phyloP scores from a whole-genome alignment of 2,888 invertebrate genomes.

The Andrena hattorfiana region DNA sequence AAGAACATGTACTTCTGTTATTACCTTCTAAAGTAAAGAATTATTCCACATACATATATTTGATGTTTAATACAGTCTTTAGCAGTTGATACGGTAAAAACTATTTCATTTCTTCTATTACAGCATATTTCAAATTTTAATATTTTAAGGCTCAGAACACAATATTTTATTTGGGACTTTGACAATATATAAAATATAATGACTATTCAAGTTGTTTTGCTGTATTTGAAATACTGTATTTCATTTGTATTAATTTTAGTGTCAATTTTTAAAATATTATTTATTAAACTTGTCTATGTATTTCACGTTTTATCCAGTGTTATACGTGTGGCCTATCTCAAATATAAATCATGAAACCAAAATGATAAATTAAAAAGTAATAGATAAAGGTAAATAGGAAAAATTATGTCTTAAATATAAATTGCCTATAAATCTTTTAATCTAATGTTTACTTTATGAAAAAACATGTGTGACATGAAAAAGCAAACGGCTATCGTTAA shows the following conservation, averaged over 20 bases:
- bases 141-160: too few species aligned
- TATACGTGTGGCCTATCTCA: neutral
- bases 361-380: neutral
- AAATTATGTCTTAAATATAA: neutral
- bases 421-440: neutral
- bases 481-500: conserved; percentile 8
- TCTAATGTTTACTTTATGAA: too few species aligned
- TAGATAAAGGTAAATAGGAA: neutral
- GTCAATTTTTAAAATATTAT: too few species aligned
- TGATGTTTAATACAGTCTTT: conserved; percentile 3
- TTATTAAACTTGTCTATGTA: neutral
- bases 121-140: too few species aligned
- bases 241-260: too few species aligned
- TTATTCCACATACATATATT: neutral
- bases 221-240: too few species aligned
- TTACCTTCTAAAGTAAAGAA: conserved; percentile 43
- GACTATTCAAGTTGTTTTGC: too few species aligned
- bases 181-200: neutral
- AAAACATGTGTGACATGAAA: neutral
- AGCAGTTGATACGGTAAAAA: neutral
- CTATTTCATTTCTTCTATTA: neutral
- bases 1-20: conserved; percentile 55
- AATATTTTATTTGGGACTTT: too few species aligned
- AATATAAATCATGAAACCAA: neutral
- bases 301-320: neutral